Percentiles rank a stretch among this genome's conserved stretches.
These are phyloP conservation scores for Troilus luridus DNA, from an alignment of 2,888 invertebrate genomes.

Conservation along the genomic window DNA sequence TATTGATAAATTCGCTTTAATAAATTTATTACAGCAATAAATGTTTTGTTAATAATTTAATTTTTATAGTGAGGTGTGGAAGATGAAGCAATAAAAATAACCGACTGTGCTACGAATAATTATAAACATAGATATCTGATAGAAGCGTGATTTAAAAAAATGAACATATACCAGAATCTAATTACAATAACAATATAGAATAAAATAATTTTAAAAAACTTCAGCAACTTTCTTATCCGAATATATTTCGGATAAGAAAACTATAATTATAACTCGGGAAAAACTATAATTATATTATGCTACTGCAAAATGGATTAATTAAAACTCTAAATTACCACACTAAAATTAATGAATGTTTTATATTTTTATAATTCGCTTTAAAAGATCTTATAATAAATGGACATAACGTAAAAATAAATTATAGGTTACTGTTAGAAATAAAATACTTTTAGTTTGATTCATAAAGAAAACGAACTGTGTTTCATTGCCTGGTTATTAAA, in stretches of 20 bases:
- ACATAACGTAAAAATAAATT: too few relatives aligned
- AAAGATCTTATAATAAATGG: too few relatives aligned
- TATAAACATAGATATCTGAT: not conserved
- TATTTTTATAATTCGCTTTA: too few relatives aligned
- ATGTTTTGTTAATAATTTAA: conserved; percentile 6
- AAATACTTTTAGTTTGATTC: not conserved
- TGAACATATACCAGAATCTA: not conserved
- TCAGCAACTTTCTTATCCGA: not conserved
- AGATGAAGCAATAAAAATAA: not conserved
- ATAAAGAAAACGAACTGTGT: not conserved
- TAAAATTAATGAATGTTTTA: too few relatives aligned
- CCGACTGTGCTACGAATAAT: not conserved
- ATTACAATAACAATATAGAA: not conserved
- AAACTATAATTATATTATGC: not conserved
- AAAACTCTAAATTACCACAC: too few relatives aligned
- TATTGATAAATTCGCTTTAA: not conserved
- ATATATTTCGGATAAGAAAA: too few relatives aligned
- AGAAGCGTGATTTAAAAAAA: not conserved
- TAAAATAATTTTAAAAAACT: not conserved
- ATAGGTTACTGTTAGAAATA: too few relatives aligned
- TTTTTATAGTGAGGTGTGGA: not conserved
- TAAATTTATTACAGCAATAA: not conserved
- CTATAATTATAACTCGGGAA: too few relatives aligned
- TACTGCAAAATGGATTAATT: too few relatives aligned
- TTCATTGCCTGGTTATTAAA: not conserved